phyloP scores from a whole-genome alignment of 1,140 invertebrate genomes.

The Plectrocnemia conspersa region DNA sequence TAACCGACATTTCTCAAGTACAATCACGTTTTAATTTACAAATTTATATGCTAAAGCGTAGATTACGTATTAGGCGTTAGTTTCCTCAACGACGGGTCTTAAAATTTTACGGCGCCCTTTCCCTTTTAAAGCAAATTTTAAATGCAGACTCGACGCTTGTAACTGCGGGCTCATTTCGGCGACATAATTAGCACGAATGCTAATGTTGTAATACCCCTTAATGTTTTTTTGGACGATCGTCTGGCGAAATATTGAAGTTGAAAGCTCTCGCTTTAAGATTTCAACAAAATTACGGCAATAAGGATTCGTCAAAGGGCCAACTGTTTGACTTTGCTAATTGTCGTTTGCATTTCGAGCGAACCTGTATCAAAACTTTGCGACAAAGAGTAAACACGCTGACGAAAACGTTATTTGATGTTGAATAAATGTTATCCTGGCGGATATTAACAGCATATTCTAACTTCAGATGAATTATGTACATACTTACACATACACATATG shows the following conservation, averaged over 20 bases:
- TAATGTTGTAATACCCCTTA: constrained; percentile 27
- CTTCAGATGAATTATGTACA: too few species aligned
- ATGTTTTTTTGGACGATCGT: constrained; percentile 10
- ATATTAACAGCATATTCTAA: too few species aligned
- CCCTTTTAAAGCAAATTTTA: constrained; percentile 13
- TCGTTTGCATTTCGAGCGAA: not conserved
- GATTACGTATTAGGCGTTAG: constrained; percentile 32
- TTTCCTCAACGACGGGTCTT: constrained; percentile 17
- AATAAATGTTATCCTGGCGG: too few species aligned
- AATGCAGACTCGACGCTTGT: not conserved
- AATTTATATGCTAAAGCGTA: constrained; percentile 35
- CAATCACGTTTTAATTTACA: constrained; percentile 32
- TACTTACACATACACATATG: too few species aligned
- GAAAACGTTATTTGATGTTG: too few species aligned
- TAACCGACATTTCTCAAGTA: too few species aligned
- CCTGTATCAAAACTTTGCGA: not conserved
- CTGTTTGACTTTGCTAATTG: constrained; percentile 8
- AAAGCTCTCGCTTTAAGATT: too few species aligned
- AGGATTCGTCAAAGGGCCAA: not conserved
- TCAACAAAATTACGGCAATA: too few species aligned
- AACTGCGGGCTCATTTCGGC: constrained; percentile 20
- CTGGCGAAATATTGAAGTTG: constrained; percentile 13
- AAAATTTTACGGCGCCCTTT: constrained; percentile 25
- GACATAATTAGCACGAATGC: constrained; percentile 25
- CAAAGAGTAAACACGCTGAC: too few species aligned